Base-by-base conservation (phyloP, 2,888 invertebrate genomes). In the Tenthredo livida region DNA sequence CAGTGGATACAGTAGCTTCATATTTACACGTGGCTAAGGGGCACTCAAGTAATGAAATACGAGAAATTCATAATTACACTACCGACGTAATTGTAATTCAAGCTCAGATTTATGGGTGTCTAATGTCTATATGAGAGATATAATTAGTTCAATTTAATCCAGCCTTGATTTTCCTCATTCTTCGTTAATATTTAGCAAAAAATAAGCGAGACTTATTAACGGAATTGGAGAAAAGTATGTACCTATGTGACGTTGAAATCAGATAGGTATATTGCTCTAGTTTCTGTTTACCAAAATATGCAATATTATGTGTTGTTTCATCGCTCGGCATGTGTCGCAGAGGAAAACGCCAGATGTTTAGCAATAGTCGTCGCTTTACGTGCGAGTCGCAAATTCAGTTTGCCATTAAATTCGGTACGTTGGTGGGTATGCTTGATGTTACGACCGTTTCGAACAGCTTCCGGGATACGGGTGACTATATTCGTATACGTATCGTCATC, bases 261-360 rank as follows among this genome's bases (percentile, higher is more conserved):
- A 33, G 17, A 33, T 5, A 15, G 33, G 5, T 33, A 5, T 33
- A 43, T 17, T 1, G 25, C 9, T 7, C 2, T 17, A 40, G 17
- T 77, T 54, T 17, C 50, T 21, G n/a, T n/a, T 33, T n/a, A 3
- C 25, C 61, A 17, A 33, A 77, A 61, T 58, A 61, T 77, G 77
- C 33, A 10, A 77, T 54, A 80, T 80, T 61, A 65, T 25, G 40
- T 72, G 17, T 72, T 43, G 65, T 80, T 40, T 80, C 40, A 29
- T 61, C 77, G 29, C 33, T 12, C 54, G 50, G 77, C 77, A 80
- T 80, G 61, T 61, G 80, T 80, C 40, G 61, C 9, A 29, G 40
- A 29, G 40, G 83, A 83, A 83, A 83, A 61, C 83, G 70, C 67
- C 83, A 83, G 83, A 83, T 83, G 83, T 83, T 83, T 67, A 58